Evolutionary conservation across 2,797 vertebrate genomes (phyloP).

Genomic region (Molothrus aeneus): DNA sequence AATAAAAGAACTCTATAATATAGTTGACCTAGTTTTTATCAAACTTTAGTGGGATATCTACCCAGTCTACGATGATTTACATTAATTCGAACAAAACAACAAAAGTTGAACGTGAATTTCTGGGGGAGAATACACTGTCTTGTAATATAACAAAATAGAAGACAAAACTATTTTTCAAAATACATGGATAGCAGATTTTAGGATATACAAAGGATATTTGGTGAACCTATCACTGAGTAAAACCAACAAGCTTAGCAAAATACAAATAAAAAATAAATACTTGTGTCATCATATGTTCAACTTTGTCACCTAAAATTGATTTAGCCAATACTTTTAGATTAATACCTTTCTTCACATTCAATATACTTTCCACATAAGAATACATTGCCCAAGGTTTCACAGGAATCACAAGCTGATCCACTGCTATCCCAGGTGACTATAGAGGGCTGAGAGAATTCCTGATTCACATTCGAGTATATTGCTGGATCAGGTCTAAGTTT

Average conservation of each 20-base stretch:
- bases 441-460: not conserved
- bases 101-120: not conserved
- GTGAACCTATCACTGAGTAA: not conserved
- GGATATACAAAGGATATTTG: not conserved
- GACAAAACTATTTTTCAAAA: not conserved
- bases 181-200: not conserved
- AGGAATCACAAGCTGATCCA: not conserved
- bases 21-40: conserved; percentile 1
- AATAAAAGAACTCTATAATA: not conserved
- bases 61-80: not conserved
- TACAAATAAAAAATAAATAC: not conserved
- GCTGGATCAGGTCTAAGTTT: not conserved
- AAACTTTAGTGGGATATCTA: not conserved
- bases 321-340: not conserved
- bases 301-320: not conserved
- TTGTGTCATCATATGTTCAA: not conserved
- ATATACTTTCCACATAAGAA: not conserved
- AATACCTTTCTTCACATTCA: not conserved
- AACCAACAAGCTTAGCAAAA: not conserved
- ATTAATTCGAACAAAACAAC: not conserved
- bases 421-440: not conserved
- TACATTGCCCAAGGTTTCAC: not conserved
- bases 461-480: not conserved
- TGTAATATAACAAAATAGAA: not conserved
- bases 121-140: not conserved